These are phyloP conservation scores for Ostrea edulis DNA, from an alignment of 1,140 invertebrate species.

Conservation along the genomic window DNA sequence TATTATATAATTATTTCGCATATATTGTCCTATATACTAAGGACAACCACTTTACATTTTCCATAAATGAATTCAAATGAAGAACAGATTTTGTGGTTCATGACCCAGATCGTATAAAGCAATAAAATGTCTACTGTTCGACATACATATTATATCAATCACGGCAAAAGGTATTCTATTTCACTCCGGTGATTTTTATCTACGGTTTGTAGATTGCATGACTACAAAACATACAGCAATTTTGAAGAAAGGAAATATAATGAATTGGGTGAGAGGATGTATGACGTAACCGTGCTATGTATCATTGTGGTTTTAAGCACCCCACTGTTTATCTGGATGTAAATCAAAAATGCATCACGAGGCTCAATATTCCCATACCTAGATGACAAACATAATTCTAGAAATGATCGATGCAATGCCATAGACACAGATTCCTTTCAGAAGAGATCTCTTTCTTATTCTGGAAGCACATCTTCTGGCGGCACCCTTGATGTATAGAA, in stretches of 20 bases:
- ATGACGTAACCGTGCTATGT: background rate
- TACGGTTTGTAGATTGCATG: no score
- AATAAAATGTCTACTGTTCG: background rate
- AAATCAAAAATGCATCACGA: background rate
- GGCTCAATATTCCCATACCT: background rate
- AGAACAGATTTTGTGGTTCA: background rate
- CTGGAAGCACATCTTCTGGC: no score
- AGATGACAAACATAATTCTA: slow-evolving; percentile 6
- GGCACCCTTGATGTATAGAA: no score
- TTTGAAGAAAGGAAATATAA: background rate
- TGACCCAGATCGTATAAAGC: background rate
- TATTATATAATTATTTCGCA: background rate
- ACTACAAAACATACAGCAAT: no score
- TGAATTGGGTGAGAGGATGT: background rate
- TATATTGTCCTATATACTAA: background rate
- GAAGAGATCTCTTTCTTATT: background rate
- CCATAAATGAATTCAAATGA: background rate
- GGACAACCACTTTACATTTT: background rate
- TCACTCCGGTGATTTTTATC: background rate
- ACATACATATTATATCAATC: background rate
- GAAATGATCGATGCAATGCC: background rate
- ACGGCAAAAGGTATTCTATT: background rate
- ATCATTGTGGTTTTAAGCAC: background rate
- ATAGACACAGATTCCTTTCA: background rate
- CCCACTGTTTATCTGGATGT: background rate